Conservation (phyloP, 2,113 vertebrate genomes). For the Charadrius vociferus region DNA sequence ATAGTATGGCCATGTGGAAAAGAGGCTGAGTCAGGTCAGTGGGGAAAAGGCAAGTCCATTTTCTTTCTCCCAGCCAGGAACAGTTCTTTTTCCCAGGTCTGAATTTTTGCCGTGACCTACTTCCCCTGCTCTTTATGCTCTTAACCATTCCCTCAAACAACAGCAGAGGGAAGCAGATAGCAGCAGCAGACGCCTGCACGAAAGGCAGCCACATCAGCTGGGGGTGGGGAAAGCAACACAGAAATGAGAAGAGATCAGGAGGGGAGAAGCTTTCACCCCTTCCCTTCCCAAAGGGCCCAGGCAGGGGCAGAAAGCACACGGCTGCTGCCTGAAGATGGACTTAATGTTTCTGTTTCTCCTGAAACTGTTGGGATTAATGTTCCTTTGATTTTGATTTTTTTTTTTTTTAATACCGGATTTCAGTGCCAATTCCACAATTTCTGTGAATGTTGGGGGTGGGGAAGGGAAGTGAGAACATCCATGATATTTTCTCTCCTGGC, state of each 20-base stretch:
- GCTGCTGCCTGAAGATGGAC: background rate
- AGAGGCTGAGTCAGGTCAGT: constrained; percentile 45
- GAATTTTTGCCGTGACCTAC: constrained; percentile 37
- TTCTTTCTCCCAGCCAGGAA: constrained; percentile 3
- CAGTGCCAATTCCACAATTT: background rate
- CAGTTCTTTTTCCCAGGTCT: background rate
- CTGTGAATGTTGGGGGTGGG: background rate
- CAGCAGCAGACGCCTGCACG: background rate
- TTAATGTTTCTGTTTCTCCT: background rate
- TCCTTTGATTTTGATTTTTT: background rate
- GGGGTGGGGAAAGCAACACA: constrained; percentile 19
- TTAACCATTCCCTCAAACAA: constrained; percentile 43
- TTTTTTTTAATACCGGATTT: background rate
- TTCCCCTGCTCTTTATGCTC: constrained; percentile 41
- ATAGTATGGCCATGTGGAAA: constrained; percentile 11
- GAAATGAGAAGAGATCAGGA: background rate
- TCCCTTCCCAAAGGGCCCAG: background rate
- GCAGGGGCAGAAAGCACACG: background rate
- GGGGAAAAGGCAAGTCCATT: constrained; percentile 30
- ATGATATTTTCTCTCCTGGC: background rate
- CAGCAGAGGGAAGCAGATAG: constrained; percentile 63
- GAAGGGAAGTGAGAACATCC: background rate
- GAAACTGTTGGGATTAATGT: background rate
- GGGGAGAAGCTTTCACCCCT: background rate
- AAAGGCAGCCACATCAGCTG: constrained; percentile 28